Conservation (phyloP, 1,140 invertebrate genomes). For the Leucophenga varia region DNA sequence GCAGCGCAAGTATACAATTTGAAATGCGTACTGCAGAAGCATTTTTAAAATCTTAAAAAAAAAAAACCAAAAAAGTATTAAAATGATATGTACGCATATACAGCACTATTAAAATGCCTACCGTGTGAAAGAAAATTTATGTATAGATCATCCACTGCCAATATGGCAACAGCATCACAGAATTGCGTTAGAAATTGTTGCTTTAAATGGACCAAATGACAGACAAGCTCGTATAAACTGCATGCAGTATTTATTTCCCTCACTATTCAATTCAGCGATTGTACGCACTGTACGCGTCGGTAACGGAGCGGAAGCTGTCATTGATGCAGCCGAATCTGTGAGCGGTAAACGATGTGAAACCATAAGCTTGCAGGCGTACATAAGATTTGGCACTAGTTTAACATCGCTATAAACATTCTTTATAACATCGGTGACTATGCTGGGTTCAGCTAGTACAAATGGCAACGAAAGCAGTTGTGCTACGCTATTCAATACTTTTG, state of each 20-base stretch:
- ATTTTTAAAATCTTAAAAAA: constrained; percentile 63
- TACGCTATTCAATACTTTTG: constrained; percentile 67
- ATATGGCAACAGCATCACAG: constrained; percentile 72
- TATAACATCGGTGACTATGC: constrained; percentile 59
- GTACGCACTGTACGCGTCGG: constrained; percentile 40
- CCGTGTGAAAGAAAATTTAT: constrained; percentile 60
- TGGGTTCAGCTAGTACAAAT: constrained; percentile 67
- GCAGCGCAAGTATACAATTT: constrained; percentile 64
- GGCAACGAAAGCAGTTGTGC: constrained; percentile 71
- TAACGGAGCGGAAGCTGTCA: constrained; percentile 17
- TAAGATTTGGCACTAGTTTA: constrained; percentile 74
- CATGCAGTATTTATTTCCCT: constrained; percentile 68
- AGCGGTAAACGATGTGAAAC: constrained; percentile 52
- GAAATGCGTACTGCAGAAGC: constrained; percentile 64
- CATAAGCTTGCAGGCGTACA: constrained; percentile 71
- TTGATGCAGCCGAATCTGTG: constrained; percentile 34
- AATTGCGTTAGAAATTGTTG: constrained; percentile 74
- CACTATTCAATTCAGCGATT: constrained; percentile 59
- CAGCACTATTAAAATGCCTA: constrained; percentile 29
- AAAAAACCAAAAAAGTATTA: constrained; percentile 14
- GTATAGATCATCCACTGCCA: constrained; percentile 62
- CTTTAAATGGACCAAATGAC: constrained; percentile 69
- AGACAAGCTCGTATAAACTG: constrained; percentile 68
- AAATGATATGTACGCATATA: constrained; percentile 10
- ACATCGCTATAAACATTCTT: constrained; percentile 69